Base-by-base conservation (phyloP, 2,888 invertebrate genomes). In the Sicus ferrugineus region DNA sequence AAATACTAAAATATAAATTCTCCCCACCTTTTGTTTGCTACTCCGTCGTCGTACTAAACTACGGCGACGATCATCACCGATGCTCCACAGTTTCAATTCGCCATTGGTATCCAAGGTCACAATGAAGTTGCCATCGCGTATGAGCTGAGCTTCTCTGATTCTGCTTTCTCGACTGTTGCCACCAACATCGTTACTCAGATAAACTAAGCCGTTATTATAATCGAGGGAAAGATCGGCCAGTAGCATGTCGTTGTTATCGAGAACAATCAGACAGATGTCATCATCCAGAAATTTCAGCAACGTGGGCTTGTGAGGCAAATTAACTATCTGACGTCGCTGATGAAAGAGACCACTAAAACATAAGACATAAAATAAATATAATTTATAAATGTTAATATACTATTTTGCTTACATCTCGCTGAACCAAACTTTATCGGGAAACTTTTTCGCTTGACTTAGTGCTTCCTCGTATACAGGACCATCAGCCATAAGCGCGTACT, bases 301-400 rank as follows among this genome's bases (percentile, higher is more conserved):
- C 38, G 75, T 79, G 9, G 80, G 79, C 23, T 78, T 70, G 31
- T 77, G 69, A 2, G 80, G 80, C 42, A 86, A 72, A 42, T 79
- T 78, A 14, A 85, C 75, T 7, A 86, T 83, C 70, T 85, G 83
- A 1, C 84, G 83, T 23, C 82, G 79, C 70, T 83, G 83, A 72
- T 83, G 83, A 58, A 82, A 83, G 34, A 80, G 80, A 7, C 83
- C 85, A 54, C 84, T 85, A 16, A 0, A 52, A 61, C 28, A 7
- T 2, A 54, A 54, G 4, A 26, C 26, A 2, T 50, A 54, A 3
- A 52, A 59, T 4, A 11, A 58, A 56, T 54, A 16, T 46, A 28
- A 28, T 7, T 21, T 23, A 31, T 26, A 9, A 54, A 23, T 54
- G 14, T 14, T 54, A 26, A 7, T 23, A 26, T 34, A 1, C 11